These are phyloP conservation scores for Chinchilla lanigera DNA, from an alignment of 2,113 vertebrate species.

Conservation along the genomic window DNA sequence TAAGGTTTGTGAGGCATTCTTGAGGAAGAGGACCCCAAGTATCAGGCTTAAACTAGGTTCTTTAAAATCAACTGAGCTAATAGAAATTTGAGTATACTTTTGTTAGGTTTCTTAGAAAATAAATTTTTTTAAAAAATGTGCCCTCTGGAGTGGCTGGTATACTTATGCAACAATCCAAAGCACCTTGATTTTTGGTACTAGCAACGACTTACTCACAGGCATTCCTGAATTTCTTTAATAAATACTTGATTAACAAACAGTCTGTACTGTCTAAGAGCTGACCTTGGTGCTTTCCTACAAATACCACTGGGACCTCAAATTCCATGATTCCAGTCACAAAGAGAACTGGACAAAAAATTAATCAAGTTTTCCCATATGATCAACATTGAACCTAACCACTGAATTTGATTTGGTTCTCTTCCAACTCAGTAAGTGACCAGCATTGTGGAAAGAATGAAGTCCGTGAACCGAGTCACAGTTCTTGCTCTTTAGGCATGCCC, in stretches of 20 bases:
- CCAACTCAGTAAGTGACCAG: neutral
- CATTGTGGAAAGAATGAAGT: neutral
- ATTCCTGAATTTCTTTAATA: constrained; percentile 33
- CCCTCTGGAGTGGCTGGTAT: neutral
- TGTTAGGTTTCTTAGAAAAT: constrained; percentile 49
- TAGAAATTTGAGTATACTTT: constrained; percentile 33
- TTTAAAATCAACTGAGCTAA: neutral
- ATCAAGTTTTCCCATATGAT: neutral
- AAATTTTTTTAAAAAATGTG: neutral
- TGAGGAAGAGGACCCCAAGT: neutral
- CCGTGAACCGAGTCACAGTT: neutral
- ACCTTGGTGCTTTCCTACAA: neutral
- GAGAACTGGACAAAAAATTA: neutral
- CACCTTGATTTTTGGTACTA: constrained; percentile 1
- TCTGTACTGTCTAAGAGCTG: neutral
- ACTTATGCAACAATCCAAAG: neutral
- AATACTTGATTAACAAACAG: neutral
- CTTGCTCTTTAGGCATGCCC: neutral
- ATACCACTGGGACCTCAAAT: neutral
- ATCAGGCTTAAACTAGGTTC: neutral
- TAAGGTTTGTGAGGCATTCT: neutral
- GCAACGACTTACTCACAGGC: neutral
- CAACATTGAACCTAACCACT: neutral
- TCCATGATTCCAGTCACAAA: neutral
- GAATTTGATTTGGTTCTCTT: neutral